Percentiles rank a stretch among this genome's conserved stretches.
Conservation (phyloP, 1,140 invertebrate genomes). For the Drosophila tani region DNA sequence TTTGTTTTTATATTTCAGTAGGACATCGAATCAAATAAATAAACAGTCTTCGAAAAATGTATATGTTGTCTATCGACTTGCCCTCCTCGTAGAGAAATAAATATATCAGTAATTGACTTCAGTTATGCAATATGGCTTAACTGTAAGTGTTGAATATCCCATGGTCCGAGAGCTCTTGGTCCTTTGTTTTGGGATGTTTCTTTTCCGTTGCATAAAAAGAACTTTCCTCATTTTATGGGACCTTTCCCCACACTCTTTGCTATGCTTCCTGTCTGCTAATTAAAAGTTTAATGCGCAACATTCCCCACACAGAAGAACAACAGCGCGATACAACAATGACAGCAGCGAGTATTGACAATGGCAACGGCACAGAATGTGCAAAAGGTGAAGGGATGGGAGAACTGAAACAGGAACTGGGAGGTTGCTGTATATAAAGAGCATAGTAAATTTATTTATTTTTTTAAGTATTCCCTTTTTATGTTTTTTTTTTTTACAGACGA, state of each 20-base stretch:
- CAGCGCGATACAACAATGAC: constrained; percentile 19
- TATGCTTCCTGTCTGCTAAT: constrained; percentile 55
- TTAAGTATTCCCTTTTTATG: constrained; percentile 27
- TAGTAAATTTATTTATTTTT: constrained; percentile 58
- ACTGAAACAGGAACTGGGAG: neutral
- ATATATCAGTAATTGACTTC: neutral
- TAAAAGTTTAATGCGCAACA: constrained; percentile 76
- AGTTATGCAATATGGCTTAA: constrained; percentile 1
- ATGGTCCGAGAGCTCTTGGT: neutral
- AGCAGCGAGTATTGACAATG: constrained; percentile 53
- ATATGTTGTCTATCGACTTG: too few relatives aligned
- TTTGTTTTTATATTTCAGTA: too few relatives aligned
- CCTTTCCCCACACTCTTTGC: neutral
- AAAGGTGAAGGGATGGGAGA: constrained; percentile 4
- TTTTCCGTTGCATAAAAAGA: constrained; percentile 13
- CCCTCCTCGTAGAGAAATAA: too few relatives aligned
- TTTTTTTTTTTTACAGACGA: constrained; percentile 15
- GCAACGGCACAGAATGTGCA: constrained; percentile 46
- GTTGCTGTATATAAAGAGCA: constrained; percentile 26
- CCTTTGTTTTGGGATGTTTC: constrained; percentile 32
- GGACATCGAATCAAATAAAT: too few relatives aligned
- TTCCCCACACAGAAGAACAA: constrained; percentile 46
- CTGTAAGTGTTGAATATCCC: constrained; percentile 38
- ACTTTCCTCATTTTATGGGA: constrained; percentile 25
- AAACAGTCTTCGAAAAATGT: too few relatives aligned